phyloP scores from a whole-genome alignment of 64 coral and sea anemone species.

The Stichodactyla mertensii region DNA sequence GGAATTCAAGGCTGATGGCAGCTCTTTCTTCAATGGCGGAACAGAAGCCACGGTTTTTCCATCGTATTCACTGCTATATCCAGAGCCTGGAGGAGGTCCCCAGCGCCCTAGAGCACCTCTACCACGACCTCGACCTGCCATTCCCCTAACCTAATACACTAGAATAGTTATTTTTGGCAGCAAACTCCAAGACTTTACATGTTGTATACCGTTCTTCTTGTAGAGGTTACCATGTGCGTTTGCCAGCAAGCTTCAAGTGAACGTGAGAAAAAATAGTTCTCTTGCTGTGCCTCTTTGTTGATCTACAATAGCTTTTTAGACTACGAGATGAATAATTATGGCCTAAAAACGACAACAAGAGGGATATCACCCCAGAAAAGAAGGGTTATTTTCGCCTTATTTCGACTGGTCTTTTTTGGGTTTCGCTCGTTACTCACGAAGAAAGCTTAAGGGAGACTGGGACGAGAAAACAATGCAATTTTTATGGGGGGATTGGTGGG shows the following conservation, averaged over 20 bases:
- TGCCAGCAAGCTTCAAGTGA: neutral
- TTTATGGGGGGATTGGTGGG: neutral
- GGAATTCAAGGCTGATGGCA: neutral
- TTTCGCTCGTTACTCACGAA: neutral
- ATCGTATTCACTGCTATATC: neutral
- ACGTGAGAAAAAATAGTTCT: neutral
- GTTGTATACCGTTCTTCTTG: neutral
- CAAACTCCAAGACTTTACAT: neutral
- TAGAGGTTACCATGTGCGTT: neutral
- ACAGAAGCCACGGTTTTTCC: conserved; percentile 25
- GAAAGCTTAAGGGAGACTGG: neutral
- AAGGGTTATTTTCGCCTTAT: neutral
- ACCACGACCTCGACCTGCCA: conserved; percentile 54
- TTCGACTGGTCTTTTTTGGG: neutral
- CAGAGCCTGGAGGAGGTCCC: conserved; percentile 10
- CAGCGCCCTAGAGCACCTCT: conserved; percentile 40
- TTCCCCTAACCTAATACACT: neutral
- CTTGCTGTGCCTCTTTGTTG: neutral
- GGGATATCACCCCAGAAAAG: neutral
- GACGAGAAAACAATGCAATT: neutral
- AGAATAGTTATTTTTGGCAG: neutral
- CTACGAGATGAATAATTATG: neutral
- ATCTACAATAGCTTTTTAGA: neutral
- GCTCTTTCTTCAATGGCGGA: conserved; percentile 26
- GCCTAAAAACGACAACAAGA: neutral